phyloP scores from a whole-genome alignment of 2,797 vertebrate species.

The Prunella strophiata region DNA sequence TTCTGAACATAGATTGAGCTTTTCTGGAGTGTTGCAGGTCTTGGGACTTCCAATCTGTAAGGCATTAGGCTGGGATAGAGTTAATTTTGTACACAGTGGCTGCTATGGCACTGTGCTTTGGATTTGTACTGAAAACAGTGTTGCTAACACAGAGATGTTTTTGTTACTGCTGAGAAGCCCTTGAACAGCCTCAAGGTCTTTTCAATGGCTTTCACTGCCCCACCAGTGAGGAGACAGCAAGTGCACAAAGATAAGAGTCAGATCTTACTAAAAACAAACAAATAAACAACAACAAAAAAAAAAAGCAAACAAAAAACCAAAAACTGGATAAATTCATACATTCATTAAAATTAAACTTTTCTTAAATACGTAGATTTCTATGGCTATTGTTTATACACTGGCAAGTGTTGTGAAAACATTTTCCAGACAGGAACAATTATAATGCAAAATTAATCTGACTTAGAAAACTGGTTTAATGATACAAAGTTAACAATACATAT shows the following conservation, averaged over 20 bases:
- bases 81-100: not conserved
- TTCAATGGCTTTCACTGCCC: not conserved
- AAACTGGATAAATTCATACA: not conserved
- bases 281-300: too few relatives aligned
- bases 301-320: fast-evolving
- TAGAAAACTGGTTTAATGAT: not conserved
- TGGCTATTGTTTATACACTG: not conserved
- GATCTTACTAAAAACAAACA: not conserved
- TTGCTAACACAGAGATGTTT: not conserved
- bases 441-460: not conserved
- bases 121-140: not conserved
- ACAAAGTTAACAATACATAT: not conserved
- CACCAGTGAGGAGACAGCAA: not conserved
- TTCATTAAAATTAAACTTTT: not conserved
- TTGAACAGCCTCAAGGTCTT: not conserved
- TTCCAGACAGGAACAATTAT: not conserved
- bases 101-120: not conserved
- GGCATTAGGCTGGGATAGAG: not conserved
- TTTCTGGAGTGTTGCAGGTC: fast-evolving
- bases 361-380: not conserved
- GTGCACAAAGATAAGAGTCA: not conserved
- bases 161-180: not conserved
- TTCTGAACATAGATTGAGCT: not conserved
- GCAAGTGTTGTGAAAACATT: not conserved
- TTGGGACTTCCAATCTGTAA: not conserved